phyloP scores from a whole-genome alignment of 92 coral and sea anemone species.

The Anthopleura xanthogrammica region DNA sequence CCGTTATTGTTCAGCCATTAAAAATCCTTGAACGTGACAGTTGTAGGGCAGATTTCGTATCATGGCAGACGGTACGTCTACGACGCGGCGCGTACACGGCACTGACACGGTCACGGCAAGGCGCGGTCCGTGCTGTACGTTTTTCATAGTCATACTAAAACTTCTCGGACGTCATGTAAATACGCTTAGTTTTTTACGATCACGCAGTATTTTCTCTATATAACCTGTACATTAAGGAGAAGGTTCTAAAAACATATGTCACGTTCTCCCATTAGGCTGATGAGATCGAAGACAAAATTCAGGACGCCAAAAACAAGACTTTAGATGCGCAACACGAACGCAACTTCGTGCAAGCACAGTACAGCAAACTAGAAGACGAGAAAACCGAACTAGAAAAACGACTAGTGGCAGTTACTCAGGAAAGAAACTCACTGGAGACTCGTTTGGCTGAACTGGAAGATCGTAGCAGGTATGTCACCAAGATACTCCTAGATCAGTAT shows the following conservation, averaged over 20 bases:
- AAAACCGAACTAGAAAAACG: constrained; percentile 75
- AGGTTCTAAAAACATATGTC: not conserved
- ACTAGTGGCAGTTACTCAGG: constrained; percentile 70
- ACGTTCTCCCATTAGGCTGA: constrained; percentile 47
- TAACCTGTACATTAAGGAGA: no score
- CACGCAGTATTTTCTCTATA: not conserved
- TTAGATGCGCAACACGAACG: constrained; percentile 87
- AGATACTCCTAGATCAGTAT: no score
- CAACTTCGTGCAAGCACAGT: constrained; percentile 78
- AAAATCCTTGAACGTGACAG: no score
- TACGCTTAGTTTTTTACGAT: not conserved
- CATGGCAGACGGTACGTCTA: no score
- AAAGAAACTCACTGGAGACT: constrained; percentile 83
- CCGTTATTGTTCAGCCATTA: no score
- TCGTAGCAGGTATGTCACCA: constrained; percentile 61
- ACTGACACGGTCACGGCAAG: no score
- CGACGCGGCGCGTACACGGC: no score
- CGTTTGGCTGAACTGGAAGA: constrained; percentile 88
- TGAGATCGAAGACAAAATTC: constrained; percentile 74
- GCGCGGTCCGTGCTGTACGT: no score
- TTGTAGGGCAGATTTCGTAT: no score
- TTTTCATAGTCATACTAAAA: no score
- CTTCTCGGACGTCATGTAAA: not conserved
- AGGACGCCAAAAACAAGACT: constrained; percentile 73
- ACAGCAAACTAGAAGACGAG: constrained; percentile 74